Evolutionary conservation across 1,140 invertebrate genomes (phyloP).

Genomic region (Microvelia longipes): DNA sequence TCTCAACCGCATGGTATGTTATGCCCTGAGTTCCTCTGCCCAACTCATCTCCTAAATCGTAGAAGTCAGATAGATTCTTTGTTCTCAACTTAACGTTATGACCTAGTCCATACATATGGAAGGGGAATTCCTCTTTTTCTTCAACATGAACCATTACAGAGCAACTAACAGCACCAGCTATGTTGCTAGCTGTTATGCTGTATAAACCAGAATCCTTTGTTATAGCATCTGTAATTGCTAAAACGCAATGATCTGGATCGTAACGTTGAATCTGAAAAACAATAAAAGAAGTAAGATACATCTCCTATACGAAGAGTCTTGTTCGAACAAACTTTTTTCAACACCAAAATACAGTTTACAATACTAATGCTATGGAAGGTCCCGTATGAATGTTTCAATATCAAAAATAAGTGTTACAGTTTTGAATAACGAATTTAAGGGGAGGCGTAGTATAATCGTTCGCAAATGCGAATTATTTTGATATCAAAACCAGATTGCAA

Average conservation of each 20-base stretch:
- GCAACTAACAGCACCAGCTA: slow-evolving; percentile 76
- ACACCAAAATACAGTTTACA: too few species aligned
- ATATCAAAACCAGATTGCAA: too few species aligned
- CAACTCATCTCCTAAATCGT: slow-evolving; percentile 85
- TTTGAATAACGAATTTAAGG: too few species aligned
- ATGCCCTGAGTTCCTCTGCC: slow-evolving; percentile 81
- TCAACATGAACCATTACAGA: slow-evolving; percentile 83
- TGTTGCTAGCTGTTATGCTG: slow-evolving; percentile 78
- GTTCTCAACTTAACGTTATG: slow-evolving; percentile 45
- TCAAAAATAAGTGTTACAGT: too few species aligned
- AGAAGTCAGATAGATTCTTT: slow-evolving; percentile 63
- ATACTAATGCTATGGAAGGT: too few species aligned
- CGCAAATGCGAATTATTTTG: too few species aligned
- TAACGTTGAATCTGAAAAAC: slow-evolving; percentile 52
- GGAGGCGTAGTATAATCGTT: too few species aligned
- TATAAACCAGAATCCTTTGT: slow-evolving; percentile 84
- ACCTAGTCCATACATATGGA: slow-evolving; percentile 49
- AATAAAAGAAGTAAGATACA: slow-evolving; percentile 3
- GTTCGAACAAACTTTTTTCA: too few species aligned
- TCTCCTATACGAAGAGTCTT: too few species aligned
- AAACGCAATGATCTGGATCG: slow-evolving; percentile 65
- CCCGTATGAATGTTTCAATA: too few species aligned
- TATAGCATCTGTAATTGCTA: slow-evolving; percentile 74
- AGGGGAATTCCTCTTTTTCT: slow-evolving; percentile 63
- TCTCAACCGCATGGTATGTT: slow-evolving; percentile 74